phyloP scores from a whole-genome alignment of 1,140 invertebrate genomes.

The Telenomus remus region DNA sequence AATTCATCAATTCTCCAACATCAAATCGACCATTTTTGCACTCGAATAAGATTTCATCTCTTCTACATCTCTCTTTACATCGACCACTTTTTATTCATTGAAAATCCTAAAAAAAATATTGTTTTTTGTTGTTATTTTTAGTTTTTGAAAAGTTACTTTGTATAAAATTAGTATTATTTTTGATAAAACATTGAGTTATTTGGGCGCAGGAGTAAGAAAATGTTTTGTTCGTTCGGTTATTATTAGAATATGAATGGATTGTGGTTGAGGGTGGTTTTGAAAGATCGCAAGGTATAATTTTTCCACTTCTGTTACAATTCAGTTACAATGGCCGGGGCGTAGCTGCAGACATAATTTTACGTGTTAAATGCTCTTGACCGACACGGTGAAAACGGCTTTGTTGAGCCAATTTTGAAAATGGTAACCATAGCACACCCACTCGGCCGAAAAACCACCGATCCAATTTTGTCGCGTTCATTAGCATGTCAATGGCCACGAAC shows the following conservation, averaged over 20 bases:
- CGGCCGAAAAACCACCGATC: constrained; percentile 3
- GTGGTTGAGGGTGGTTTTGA: constrained; percentile 17
- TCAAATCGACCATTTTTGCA: too few relatives aligned
- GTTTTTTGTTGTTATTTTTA: too few relatives aligned
- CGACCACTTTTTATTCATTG: too few relatives aligned
- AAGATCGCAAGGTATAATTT: constrained; percentile 20
- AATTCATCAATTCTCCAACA: too few relatives aligned
- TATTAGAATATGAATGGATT: constrained; percentile 10
- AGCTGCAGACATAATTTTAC: constrained; percentile 23
- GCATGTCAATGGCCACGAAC: constrained; percentile 10
- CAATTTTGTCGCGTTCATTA: constrained; percentile 15
- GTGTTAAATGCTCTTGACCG: constrained; percentile 13
- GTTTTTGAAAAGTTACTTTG: too few relatives aligned
- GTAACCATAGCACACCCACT: constrained; percentile 9
- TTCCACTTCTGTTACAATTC: constrained; percentile 30
- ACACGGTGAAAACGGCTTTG: constrained; percentile 12
- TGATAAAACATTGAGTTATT: too few relatives aligned
- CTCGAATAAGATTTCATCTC: too few relatives aligned
- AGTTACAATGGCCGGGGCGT: constrained; percentile 4
- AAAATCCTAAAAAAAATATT: too few relatives aligned
- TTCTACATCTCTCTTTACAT: too few relatives aligned
- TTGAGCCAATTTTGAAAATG: constrained; percentile 25
- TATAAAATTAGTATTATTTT: too few relatives aligned
- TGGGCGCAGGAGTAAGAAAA: too few relatives aligned
- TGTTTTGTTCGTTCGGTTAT: background rate